Percentiles rank a stretch among this genome's conserved stretches.
These are phyloP conservation scores for Cataglyphis hispanica DNA, from an alignment of 1,140 invertebrate species.

Conservation along the genomic window DNA sequence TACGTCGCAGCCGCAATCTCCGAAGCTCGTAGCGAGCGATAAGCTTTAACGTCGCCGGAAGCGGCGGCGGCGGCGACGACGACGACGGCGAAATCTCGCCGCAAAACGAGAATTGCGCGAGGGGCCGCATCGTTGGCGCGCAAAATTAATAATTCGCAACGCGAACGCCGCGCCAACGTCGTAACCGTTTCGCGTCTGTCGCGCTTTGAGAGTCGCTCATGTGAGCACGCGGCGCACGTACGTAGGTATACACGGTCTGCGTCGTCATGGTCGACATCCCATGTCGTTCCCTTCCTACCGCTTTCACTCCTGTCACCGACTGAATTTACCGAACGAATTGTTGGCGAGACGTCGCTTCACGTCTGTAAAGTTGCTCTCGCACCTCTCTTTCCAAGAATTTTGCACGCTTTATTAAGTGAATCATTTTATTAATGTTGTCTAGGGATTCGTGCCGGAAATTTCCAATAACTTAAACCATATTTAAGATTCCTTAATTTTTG, in stretches of 20 bases:
- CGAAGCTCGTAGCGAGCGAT: not conserved
- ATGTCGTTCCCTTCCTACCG: not conserved
- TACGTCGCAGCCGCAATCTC: constrained; percentile 8
- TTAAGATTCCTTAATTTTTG: no score
- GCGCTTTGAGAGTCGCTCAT: constrained; percentile 44
- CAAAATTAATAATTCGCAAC: constrained; percentile 58
- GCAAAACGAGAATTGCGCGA: constrained; percentile 52
- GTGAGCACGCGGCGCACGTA: constrained; percentile 4
- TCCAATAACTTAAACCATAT: no score
- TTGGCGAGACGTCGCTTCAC: not conserved
- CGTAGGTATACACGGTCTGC: not conserved
- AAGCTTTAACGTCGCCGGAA: constrained; percentile 41
- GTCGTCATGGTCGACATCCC: constrained; percentile 21
- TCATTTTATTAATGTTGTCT: no score
- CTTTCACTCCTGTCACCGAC: constrained; percentile 45
- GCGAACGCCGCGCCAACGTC: constrained; percentile 46
- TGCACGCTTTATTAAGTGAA: not conserved
- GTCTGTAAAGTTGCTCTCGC: not conserved
- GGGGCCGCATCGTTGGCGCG: constrained; percentile 35
- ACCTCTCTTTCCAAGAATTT: not conserved
- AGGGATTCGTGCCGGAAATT: no score
- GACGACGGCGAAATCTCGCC: constrained; percentile 27
- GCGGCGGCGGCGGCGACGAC: not conserved
- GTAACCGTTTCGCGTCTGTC: constrained; percentile 54
- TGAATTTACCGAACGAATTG: constrained; percentile 29